Percentiles rank a stretch among this genome's conserved stretches.
These are phyloP conservation scores for Monodelphis domestica DNA, from an alignment of 2,797 vertebrate species.

Conservation along the genomic window DNA sequence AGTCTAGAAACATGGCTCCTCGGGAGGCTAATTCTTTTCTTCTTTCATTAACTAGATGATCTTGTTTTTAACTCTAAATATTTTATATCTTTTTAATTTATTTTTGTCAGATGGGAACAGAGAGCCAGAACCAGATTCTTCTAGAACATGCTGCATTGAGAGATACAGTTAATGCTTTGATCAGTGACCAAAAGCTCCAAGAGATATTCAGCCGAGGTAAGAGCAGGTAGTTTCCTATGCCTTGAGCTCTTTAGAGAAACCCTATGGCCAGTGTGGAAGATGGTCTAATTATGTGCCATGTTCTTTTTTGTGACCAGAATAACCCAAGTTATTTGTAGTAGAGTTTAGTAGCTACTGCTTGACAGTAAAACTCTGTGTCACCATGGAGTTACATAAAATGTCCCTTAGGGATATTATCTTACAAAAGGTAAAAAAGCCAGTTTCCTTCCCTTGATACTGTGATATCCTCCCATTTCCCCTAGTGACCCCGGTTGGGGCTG, in stretches of 20 bases:
- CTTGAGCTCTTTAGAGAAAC: conserved; percentile 32
- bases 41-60: conserved; percentile 43
- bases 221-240: conserved; percentile 58
- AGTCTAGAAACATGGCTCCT: neutral
- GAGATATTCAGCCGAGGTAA: conserved; percentile 98
- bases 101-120: conserved; percentile 92
- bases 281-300: neutral
- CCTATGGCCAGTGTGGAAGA: conserved; percentile 7
- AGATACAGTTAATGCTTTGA: conserved; percentile 92
- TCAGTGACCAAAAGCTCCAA: conserved; percentile 95
- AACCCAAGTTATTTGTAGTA: conserved; percentile 23
- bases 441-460: neutral
- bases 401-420: neutral
- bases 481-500: neutral
- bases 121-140: conserved; percentile 91
- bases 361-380: neutral
- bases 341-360: neutral
- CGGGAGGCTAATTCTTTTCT: conserved; percentile 13
- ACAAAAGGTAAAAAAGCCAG: neutral
- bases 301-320: conserved; percentile 27
- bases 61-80: conserved; percentile 45
- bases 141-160: conserved; percentile 92
- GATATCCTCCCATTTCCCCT: neutral
- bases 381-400: neutral
- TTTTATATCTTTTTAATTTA: conserved; percentile 64